Evolutionary conservation across 2,113 vertebrate species (phyloP), one percentile per base, ranked within the genome.

Genomic region (Pionites leucogaster): DNA sequence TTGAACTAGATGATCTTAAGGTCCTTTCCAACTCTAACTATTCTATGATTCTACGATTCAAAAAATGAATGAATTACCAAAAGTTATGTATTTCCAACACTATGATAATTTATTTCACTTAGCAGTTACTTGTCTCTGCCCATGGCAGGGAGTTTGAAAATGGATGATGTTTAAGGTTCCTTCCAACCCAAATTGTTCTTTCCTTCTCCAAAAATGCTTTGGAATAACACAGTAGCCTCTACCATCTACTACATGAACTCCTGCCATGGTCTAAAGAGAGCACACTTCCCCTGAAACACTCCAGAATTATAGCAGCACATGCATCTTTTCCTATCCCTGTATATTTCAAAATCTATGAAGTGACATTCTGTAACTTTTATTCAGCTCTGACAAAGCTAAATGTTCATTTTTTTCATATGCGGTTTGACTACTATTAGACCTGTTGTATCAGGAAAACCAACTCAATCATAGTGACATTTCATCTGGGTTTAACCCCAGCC

Each of bases 261-360:
- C 41, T 49, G 15, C 2, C 25, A 23, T 7, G 8, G 13, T 69
- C 18, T 74, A 9, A 42, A n/a, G 25, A 67, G 19, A 81, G 49
- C 5, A n/a, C 3, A 50, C 13, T 27, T 0, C 4, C 2, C 9
- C 8, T 46, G 69, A 49, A 72, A 18, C 5, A 4, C 44, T 60
- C 13, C 31, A 47, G 33, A 82, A 68, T 75, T 86, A 31, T 39
- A 49, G 33, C 35, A 90, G 19, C 9, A 44, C 4, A 28, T 29
- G 18, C 31, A 28, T 59, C 15, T 41, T 69, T 72, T 42, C 76
- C n/a, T 11, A 47, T 28, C 10, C 10, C 10, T 28, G 10, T 8
- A 31, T 62, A 4, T 64, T 75, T 76, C 10, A 71, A 68, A 72
- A 60, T 35, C 44, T 65, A 16, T 24, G 4, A 11, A 35, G 20